These are phyloP conservation scores for Eciton burchellii DNA, from an alignment of 1,140 invertebrate genomes.

Conservation along the genomic window DNA sequence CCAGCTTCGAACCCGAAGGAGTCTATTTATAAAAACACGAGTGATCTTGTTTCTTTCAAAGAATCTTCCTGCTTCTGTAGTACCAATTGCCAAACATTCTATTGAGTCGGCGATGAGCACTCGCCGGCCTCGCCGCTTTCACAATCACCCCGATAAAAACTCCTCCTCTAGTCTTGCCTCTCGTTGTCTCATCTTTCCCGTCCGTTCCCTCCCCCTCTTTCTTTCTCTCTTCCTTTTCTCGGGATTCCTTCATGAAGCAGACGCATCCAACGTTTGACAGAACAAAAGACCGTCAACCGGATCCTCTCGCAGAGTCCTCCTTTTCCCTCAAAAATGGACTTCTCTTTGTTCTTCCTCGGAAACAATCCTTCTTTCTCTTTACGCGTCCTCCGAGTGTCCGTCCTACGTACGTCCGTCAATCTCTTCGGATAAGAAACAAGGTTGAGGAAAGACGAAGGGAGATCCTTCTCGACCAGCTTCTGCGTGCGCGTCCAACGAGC, in stretches of 20 bases:
- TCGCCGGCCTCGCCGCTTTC: conserved; percentile 61
- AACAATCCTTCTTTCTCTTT: conserved; percentile 35
- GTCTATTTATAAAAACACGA: conserved; percentile 12
- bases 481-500: conserved; percentile 61
- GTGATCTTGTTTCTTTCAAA: not conserved
- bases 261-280: conserved; percentile 84
- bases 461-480: conserved; percentile 24
- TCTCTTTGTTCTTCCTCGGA: conserved; percentile 26
- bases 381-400: conserved; percentile 18
- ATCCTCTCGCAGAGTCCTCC: conserved; percentile 60
- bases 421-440: not conserved
- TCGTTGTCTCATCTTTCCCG: conserved; percentile 54
- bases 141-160: conserved; percentile 72
- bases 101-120: conserved; percentile 60
- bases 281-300: conserved; percentile 85
- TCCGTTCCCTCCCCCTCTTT: conserved; percentile 29
- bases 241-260: conserved; percentile 62
- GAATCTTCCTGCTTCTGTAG: conserved; percentile 16
- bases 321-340: conserved; percentile 70
- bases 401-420: conserved; percentile 44
- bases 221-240: conserved; percentile 36
- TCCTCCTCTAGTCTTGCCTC: conserved; percentile 54
- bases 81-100: conserved; percentile 40
- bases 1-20: not conserved
- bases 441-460: conserved; percentile 28